Evolutionary conservation across 2,113 vertebrate species (phyloP).

Genomic region (Fregata magnificens): DNA sequence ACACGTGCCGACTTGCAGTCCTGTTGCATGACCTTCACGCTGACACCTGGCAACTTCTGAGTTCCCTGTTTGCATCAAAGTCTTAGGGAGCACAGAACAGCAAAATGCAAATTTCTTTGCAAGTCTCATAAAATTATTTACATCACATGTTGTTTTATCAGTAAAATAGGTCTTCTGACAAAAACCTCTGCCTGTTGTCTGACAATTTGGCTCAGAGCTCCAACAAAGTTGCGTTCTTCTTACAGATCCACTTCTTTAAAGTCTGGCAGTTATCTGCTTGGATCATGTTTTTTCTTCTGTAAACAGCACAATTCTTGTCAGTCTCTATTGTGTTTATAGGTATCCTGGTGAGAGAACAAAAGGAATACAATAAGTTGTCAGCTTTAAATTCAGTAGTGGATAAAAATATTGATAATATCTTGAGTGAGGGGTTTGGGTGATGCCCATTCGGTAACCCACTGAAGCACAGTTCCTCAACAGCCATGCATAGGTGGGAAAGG

Average conservation of each 20-base stretch:
- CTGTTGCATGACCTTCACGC: background rate
- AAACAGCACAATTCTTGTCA: slow-evolving; percentile 37
- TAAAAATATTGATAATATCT: background rate
- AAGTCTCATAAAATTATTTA: background rate
- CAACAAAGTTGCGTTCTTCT: slow-evolving; percentile 28
- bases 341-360: background rate
- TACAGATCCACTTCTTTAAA: slow-evolving; percentile 46
- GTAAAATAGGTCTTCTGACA: background rate
- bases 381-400: background rate
- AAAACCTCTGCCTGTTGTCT: background rate
- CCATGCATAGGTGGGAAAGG: background rate
- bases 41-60: background rate
- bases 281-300: slow-evolving; percentile 21
- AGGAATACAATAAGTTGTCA: background rate
- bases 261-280: slow-evolving; percentile 39
- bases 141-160: background rate
- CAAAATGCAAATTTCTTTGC: background rate
- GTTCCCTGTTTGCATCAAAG: background rate
- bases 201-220: background rate
- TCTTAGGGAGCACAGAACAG: background rate
- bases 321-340: background rate
- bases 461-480: background rate
- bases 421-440: background rate
- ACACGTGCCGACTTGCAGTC: background rate
- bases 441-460: accelerated